Evolutionary conservation across 2,888 invertebrate species (phyloP), one percentile per base, ranked within the genome.

Genomic region (Bedellia somnulentella): DNA sequence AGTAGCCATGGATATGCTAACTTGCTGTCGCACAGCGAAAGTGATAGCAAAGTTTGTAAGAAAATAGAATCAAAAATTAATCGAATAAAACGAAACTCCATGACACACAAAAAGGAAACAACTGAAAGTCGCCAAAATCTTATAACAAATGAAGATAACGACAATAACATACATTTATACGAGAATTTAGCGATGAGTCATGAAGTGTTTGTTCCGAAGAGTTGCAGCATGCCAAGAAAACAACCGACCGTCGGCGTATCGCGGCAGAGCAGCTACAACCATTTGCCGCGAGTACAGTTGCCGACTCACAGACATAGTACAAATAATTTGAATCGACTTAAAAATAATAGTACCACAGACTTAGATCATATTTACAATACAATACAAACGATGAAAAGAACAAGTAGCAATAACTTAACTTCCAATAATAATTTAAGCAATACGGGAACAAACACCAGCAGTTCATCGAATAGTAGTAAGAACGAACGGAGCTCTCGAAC

Each of bases 81-180:
- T 29, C 61, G 62, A 11, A 76, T 76, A 44, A 68, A 58, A 34
- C 76, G 76, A 53, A 77, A 75, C 40, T 76, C 76, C 1, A 63
- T 75, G 9, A 73, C 71, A 2, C 75, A 73, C 37, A 57, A 49
- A 39, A 61, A 61, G 17, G 68, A 66, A 33, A 67, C 75, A 2
- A 73, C 70, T 0, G 77, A 75, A 35, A 77, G 77, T 35, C 54
- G 66, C 24, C 76, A 76, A 46, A 77, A 76, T 37, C 57, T 76
- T 16, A 67, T 77, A 37, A 42, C 55, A 2, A 66, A 57, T 10
- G 76, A 77, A 32, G 73, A 73, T 35, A 42, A 46, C 32, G 68
- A 66, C 31, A 46, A 24, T 12, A 43, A 48, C 42, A 52, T 58
- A 5, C 77, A 77, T 42, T 64, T 76, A 22, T 77, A 77, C 42